Conservation (phyloP, 1,140 invertebrate species). For the Gryon sp. region DNA sequence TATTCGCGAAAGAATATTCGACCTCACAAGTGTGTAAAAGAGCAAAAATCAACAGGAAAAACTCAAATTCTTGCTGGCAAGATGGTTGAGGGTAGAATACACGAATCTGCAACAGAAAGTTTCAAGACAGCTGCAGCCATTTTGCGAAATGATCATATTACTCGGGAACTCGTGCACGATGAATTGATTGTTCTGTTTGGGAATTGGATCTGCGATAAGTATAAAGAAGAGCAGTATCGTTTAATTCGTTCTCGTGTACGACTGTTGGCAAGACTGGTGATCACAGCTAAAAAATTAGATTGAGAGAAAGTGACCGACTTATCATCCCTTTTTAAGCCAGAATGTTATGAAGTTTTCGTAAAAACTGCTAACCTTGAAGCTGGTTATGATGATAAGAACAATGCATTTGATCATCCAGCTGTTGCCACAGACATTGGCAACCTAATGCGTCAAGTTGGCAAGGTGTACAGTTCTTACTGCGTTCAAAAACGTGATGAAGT, state of each 20-base stretch:
- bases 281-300: not conserved
- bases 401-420: conserved; percentile 15
- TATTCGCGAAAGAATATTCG: too few species aligned
- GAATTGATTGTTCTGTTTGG: conserved; percentile 10
- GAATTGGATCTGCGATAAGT: conserved; percentile 18
- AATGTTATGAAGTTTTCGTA: not conserved
- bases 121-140: too few species aligned
- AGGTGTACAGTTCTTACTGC: not conserved
- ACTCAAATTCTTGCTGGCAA: too few species aligned
- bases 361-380: conserved; percentile 3
- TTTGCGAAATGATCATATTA: too few species aligned
- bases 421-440: conserved; percentile 2
- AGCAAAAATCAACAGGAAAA: too few species aligned
- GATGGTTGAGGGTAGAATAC: too few species aligned
- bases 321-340: not conserved
- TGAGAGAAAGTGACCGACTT: conserved; percentile 5
- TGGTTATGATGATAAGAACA: conserved; percentile 4
- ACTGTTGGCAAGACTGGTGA: not conserved
- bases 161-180: too few species aligned
- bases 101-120: too few species aligned
- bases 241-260: conserved; percentile 4
- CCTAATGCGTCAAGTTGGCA: conserved; percentile 7
- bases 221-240: not conserved
- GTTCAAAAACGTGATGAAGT: not conserved
- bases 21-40: too few species aligned